These are phyloP conservation scores for Halcyon leucocephala DNA, from an alignment of 2,797 vertebrate genomes.

Conservation along the genomic window DNA sequence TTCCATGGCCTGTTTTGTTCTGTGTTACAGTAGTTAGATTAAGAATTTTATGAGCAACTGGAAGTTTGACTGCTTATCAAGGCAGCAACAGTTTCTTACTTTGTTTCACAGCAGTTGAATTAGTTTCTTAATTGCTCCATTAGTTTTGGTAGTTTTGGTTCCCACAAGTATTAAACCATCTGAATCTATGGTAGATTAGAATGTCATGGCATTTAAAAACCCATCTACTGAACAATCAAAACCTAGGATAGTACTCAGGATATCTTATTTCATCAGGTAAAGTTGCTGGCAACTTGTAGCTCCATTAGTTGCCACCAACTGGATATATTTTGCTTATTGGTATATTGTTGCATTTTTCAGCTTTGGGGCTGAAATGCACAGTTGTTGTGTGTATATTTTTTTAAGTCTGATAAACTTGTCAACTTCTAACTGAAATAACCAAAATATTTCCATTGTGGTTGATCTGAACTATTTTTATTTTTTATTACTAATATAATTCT, in stretches of 20 bases:
- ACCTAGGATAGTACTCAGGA: not conserved
- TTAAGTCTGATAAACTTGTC: not conserved
- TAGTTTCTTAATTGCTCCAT: not conserved
- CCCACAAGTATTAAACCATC: not conserved
- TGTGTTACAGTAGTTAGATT: not conserved
- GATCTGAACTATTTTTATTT: not conserved
- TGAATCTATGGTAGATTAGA: not conserved
- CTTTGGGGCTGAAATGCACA: not conserved
- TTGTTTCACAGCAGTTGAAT: not conserved
- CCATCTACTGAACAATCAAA: not conserved
- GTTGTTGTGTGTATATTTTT: not conserved
- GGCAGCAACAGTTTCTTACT: not conserved
- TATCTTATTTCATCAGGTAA: not conserved
- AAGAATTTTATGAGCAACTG: not conserved
- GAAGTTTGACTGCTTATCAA: not conserved
- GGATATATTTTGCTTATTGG: not conserved
- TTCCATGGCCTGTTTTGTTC: not conserved
- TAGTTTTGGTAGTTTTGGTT: conserved; percentile 8
- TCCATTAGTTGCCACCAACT: not conserved
- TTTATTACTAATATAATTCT: not conserved
- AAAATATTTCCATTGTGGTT: not conserved
- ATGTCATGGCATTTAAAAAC: not conserved
- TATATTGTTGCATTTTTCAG: not conserved
- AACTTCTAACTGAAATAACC: not conserved
- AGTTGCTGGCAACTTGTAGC: not conserved